Percentiles rank a stretch among this genome's conserved stretches.
These are phyloP conservation scores for Rhinichthys osculus DNA, from an alignment of 2,797 vertebrate genomes.

Conservation along the genomic window DNA sequence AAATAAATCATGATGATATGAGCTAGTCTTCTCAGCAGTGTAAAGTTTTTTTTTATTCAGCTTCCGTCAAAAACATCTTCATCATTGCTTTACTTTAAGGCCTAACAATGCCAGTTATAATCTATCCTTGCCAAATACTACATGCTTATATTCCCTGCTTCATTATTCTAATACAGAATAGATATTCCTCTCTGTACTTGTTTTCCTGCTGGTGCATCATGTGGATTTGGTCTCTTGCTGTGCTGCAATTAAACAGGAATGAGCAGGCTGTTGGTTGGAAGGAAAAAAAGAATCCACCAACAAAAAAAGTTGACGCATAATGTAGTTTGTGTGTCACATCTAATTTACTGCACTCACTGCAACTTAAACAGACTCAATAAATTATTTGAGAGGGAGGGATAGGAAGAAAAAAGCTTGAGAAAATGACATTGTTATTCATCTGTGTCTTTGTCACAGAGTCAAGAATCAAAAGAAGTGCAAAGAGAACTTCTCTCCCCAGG, in stretches of 20 bases:
- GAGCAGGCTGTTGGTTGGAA: constrained; percentile 79
- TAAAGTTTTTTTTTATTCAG: too few species aligned
- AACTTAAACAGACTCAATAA: constrained; percentile 85
- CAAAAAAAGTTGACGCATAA: constrained; percentile 68
- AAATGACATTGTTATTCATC: constrained; percentile 87
- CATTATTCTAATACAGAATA: constrained; percentile 16
- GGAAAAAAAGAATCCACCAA: constrained; percentile 61
- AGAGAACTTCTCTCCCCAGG: constrained; percentile 87
- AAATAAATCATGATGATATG: neutral
- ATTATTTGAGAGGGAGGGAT: constrained; percentile 84
- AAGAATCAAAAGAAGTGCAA: constrained; percentile 78
- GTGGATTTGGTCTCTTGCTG: constrained; percentile 72
- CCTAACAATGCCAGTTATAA: neutral
- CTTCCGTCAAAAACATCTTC: neutral
- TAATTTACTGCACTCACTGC: constrained; percentile 83
- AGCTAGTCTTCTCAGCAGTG: constrained; percentile 2
- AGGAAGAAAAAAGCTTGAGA: constrained; percentile 62
- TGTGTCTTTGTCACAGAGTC: constrained; percentile 82
- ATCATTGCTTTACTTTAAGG: neutral
- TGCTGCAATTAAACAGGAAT: constrained; percentile 82
- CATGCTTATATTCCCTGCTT: constrained; percentile 17
- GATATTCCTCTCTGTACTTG: constrained; percentile 23
- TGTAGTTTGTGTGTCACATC: constrained; percentile 87
- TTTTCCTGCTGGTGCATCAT: constrained; percentile 68
- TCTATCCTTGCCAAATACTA: constrained; percentile 14